These are phyloP conservation scores for Lemur catta DNA, from an alignment of 2,797 vertebrate species.

Conservation along the genomic window DNA sequence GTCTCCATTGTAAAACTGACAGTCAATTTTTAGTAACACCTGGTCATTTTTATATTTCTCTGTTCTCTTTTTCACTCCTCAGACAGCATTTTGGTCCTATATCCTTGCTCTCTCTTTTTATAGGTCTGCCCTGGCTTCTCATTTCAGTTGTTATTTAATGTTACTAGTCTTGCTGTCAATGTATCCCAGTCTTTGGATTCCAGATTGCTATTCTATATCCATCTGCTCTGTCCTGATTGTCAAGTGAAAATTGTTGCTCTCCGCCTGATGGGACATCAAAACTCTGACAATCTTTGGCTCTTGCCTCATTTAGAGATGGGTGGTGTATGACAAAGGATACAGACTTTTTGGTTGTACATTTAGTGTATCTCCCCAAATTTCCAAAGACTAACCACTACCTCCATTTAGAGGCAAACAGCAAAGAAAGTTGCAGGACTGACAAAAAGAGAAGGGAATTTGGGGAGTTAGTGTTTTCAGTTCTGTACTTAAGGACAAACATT, in stretches of 20 bases:
- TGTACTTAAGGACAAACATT: not conserved
- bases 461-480: not conserved
- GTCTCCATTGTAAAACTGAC: not conserved
- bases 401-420: not conserved
- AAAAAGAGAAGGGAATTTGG: not conserved
- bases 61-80: not conserved
- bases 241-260: not conserved
- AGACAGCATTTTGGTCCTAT: not conserved
- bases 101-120: not conserved
- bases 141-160: constrained; percentile 2
- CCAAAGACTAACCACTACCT: not conserved
- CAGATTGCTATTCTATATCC: not conserved
- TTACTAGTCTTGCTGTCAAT: not conserved
- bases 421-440: not conserved
- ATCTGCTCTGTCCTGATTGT: not conserved
- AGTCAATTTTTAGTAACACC: constrained; percentile 17
- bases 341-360: not conserved
- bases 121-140: not conserved
- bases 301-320: not conserved
- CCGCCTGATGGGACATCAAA: not conserved
- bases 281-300: not conserved
- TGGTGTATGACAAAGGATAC: not conserved
- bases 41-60: not conserved
- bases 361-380: constrained; percentile 19
- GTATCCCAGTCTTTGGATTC: not conserved